phyloP scores from a whole-genome alignment of 2,888 invertebrate species.

The Lycaena phlaeas region DNA sequence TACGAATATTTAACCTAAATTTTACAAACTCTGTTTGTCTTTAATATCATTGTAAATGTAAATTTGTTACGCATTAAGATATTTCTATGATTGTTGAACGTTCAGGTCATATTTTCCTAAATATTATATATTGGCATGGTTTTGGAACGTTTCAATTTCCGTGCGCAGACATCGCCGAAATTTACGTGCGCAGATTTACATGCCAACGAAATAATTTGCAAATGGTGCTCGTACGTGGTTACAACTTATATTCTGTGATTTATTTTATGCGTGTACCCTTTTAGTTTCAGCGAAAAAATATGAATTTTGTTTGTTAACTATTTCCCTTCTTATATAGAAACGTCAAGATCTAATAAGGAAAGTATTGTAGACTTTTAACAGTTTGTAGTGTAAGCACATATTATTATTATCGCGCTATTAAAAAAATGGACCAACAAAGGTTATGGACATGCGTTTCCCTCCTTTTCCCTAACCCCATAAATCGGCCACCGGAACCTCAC shows the following conservation, averaged over 20 bases:
- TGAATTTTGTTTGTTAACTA: not conserved
- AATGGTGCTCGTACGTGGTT: constrained; percentile 49
- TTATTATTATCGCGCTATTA: no score
- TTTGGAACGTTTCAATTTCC: constrained; percentile 69
- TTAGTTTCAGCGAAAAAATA: not conserved
- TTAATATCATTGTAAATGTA: no score
- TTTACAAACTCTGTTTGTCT: no score
- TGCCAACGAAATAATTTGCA: constrained; percentile 65
- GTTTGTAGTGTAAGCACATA: no score
- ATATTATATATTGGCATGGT: constrained; percentile 61
- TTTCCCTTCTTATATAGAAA: not conserved
- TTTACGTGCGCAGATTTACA: constrained; percentile 70
- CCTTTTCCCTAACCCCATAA: no score
- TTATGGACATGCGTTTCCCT: no score
- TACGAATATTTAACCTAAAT: not conserved
- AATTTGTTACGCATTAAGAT: constrained; percentile 5
- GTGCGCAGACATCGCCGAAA: constrained; percentile 63
- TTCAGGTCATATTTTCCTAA: constrained; percentile 39
- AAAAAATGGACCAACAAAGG: no score
- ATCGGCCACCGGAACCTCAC: no score
- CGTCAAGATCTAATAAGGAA: no score
- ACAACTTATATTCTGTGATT: constrained; percentile 56
- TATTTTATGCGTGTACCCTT: constrained; percentile 16
- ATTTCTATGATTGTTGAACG: constrained; percentile 2
- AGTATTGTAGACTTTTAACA: no score